A percentile compares a stretch with the other conserved stretches of the same genome.
phyloP scores from a whole-genome alignment of 2,888 invertebrate genomes.

The Uropetala carovei region DNA sequence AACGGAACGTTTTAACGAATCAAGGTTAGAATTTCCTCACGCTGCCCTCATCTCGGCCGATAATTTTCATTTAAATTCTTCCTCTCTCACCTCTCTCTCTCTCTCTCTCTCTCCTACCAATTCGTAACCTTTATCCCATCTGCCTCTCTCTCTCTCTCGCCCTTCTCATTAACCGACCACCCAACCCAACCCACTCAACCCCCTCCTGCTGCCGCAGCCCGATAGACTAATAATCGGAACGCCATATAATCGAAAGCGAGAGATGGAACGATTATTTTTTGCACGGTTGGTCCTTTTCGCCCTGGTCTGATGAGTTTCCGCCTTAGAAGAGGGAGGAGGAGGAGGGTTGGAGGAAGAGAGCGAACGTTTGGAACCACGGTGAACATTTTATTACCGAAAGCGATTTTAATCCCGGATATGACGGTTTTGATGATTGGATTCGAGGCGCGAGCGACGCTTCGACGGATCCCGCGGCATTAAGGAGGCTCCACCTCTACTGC shows the following conservation, averaged over 20 bases:
- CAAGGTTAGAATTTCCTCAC: too few relatives aligned
- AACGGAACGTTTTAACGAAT: too few relatives aligned
- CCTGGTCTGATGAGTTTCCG: slow-evolving; percentile 27
- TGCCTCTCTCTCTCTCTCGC: neutral
- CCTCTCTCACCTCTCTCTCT: too few relatives aligned
- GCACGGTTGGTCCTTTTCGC: neutral
- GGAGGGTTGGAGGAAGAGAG: neutral
- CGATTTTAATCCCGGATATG: slow-evolving; percentile 64
- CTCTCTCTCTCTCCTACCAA: too few relatives aligned
- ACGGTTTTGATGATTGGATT: slow-evolving; percentile 55
- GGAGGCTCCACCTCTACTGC: too few relatives aligned
- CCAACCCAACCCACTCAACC: neutral
- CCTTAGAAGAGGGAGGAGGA: neutral
- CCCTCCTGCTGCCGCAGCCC: neutral
- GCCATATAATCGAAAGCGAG: slow-evolving; percentile 56
- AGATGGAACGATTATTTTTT: slow-evolving; percentile 8
- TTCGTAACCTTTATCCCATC: neutral
- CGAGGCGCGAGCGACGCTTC: slow-evolving; percentile 37
- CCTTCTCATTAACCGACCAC: neutral
- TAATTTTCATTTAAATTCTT: too few relatives aligned
- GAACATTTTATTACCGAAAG: slow-evolving; percentile 43
- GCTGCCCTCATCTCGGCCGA: too few relatives aligned
- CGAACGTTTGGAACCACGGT: neutral
- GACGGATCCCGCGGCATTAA: slow-evolving; percentile 31
- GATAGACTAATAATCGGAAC: slow-evolving; percentile 48